Conservation (phyloP, 2,797 vertebrate species). For the Eulemur albifrons region DNA sequence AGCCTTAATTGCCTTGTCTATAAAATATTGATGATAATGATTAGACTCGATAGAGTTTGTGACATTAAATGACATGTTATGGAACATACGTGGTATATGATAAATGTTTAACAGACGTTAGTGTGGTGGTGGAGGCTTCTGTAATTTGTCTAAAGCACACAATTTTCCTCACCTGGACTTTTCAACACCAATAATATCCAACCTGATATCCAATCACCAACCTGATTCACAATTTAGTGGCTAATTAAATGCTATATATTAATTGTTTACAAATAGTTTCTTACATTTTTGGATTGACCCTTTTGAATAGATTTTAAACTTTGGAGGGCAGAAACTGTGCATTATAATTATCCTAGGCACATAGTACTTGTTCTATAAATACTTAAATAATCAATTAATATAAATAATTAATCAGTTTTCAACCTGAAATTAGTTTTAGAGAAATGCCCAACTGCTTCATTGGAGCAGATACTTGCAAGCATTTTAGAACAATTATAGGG, state of each 20-base stretch:
- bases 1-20: not conserved
- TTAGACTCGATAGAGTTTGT: not conserved
- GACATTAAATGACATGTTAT: not conserved
- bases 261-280: not conserved
- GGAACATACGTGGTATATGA: not conserved
- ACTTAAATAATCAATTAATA: not conserved
- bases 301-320: not conserved
- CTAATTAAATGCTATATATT: not conserved
- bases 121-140: not conserved
- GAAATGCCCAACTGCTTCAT: not conserved
- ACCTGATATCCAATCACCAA: too few species aligned
- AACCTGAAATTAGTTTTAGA: constrained; percentile 45
- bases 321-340: not conserved
- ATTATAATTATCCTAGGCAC: not conserved
- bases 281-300: not conserved
- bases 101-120: not conserved
- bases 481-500: not conserved
- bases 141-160: not conserved
- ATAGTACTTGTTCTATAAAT: not conserved
- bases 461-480: not conserved
- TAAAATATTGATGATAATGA: not conserved
- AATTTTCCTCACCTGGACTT: not conserved
- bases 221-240: not conserved
- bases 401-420: constrained; percentile 13
- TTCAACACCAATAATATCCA: not conserved